Base-by-base conservation (phyloP, 2,113 vertebrate genomes). In the Propithecus coquereli region DNA sequence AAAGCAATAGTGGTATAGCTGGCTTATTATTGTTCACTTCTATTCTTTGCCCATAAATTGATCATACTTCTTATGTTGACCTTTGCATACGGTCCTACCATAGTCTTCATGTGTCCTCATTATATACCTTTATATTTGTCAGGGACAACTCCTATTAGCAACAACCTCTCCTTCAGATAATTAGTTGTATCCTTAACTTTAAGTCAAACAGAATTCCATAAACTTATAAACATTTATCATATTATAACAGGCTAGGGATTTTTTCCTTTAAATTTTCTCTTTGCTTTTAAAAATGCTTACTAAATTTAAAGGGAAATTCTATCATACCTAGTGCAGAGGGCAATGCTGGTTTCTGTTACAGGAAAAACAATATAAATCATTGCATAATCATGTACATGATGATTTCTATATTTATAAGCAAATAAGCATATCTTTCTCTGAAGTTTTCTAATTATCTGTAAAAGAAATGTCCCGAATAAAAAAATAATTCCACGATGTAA, bases 381-480 rank as follows among this genome's bases (percentile, higher is more conserved):
- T 71, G 10, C 54, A 1, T 73, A 47, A 80, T 37, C 5, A 43
- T 47, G 22, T 66, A 45, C 17, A 47, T 14, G 32, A 43, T 37
- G 25, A 34, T 76, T 90, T 77, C n/a, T 88, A 3, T 73, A 57
- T 70, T 86, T 68, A n/a, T 86, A 34, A 94, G 11, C 2, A 80
- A 16, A 73, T 47, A 27, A 81, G 43, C 81, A 81, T 34, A 57
- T 81, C 11, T 87, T 91, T 91, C 13, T 40, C 52, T 87, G 45
- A 96, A 59, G 25, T 68, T 89, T 47, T 90, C 22, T 12, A 93
- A 91, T 54, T 91, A 94, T 87, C 57, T 90, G 54, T 71, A 22
- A 70, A 61, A 81, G 1, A 12, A 65, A 25, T 66, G 50, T 68
- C 47, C 13, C 73, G 85, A 50, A 61, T 85, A 83, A 79, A 95